These are phyloP conservation scores for Chloropsis cyanopogon DNA, from an alignment of 2,113 vertebrate species.

Conservation along the genomic window DNA sequence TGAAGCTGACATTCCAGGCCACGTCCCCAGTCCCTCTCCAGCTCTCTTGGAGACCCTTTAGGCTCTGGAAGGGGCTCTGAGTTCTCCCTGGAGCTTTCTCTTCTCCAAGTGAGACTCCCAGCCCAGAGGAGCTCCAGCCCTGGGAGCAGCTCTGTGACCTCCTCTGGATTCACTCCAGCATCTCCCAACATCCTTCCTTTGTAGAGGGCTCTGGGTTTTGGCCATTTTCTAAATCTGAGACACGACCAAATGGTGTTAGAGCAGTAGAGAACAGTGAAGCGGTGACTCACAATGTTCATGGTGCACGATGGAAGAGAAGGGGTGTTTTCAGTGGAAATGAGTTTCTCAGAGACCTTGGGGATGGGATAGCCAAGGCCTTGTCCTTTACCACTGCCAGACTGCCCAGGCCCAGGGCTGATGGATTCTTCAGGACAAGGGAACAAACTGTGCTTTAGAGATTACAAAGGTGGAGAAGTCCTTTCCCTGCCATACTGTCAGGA, in stretches of 20 bases:
- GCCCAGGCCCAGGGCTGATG: fast-evolving
- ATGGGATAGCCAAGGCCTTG: neutral
- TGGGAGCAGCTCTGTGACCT: fast-evolving
- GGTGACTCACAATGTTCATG: neutral
- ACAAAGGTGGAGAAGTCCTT: neutral
- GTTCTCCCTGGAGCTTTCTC: neutral
- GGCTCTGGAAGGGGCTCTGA: neutral
- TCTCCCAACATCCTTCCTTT: neutral
- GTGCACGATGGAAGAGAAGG: fast-evolving
- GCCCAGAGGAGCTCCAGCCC: neutral
- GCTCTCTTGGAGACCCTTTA: neutral
- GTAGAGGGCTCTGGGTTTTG: neutral
- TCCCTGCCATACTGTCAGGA: neutral
- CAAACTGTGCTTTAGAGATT: neutral
- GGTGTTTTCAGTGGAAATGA: neutral
- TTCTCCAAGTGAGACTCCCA: fast-evolving
- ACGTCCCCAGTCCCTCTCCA: neutral
- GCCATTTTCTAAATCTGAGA: neutral
- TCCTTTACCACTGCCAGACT: neutral
- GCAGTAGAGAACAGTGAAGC: neutral
- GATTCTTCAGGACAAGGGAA: too few relatives aligned
- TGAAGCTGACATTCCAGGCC: neutral
- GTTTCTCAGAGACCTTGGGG: neutral
- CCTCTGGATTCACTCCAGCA: neutral
- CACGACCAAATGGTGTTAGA: fast-evolving